Conservation (phyloP, 2,797 vertebrate genomes). For the Chelon auratus region DNA sequence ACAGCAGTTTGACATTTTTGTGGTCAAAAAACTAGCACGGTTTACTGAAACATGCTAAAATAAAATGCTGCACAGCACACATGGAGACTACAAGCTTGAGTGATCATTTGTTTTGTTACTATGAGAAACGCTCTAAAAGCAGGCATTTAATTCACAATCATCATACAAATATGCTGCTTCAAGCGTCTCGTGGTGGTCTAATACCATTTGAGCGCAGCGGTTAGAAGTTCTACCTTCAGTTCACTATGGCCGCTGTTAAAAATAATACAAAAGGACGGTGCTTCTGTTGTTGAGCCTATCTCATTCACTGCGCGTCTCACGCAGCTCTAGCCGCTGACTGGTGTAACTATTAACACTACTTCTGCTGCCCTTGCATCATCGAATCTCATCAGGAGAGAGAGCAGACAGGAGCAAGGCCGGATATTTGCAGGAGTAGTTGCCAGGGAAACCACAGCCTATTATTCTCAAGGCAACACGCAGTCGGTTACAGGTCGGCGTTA, state of each 20-base stretch:
- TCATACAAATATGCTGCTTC: background rate
- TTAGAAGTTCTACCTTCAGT: background rate
- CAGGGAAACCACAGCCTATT: slow-evolving; percentile 75
- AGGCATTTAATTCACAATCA: background rate
- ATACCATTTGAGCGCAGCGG: background rate
- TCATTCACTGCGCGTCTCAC: slow-evolving; percentile 18
- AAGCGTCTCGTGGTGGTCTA: background rate
- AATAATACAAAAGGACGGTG: background rate
- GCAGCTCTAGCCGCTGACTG: slow-evolving; percentile 38
- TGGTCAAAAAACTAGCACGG: background rate
- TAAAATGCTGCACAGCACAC: background rate
- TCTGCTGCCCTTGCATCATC: slow-evolving; percentile 74
- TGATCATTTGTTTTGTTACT: background rate
- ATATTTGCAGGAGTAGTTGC: slow-evolving; percentile 74
- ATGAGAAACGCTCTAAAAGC: background rate
- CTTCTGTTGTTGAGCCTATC: slow-evolving; percentile 22
- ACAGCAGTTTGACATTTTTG: background rate
- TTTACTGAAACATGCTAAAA: background rate
- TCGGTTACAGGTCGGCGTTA: slow-evolving; percentile 38
- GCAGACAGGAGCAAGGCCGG: slow-evolving; percentile 56
- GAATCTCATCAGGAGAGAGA: slow-evolving; percentile 62
- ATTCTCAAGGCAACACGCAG: slow-evolving; percentile 66
- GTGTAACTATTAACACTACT: slow-evolving; percentile 74
- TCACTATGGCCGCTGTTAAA: background rate
- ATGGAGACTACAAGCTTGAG: background rate